phyloP scores from a whole-genome alignment of 2,113 vertebrate genomes.

The Xiphias gladius region DNA sequence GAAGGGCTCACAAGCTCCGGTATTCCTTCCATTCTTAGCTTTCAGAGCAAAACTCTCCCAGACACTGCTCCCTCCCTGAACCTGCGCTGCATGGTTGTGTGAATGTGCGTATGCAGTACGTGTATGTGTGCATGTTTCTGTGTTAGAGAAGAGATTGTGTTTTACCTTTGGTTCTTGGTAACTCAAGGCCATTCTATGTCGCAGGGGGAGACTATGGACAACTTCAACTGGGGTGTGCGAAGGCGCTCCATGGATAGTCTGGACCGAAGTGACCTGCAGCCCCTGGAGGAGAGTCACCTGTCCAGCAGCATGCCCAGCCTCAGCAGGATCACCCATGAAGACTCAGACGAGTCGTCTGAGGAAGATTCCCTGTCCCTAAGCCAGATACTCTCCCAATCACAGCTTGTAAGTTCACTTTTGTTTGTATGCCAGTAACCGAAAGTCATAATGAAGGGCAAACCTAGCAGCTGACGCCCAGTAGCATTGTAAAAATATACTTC shows the following conservation, averaged over 20 bases:
- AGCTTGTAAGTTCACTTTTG: conserved; percentile 85
- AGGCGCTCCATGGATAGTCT: conserved; percentile 94
- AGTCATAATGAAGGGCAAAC: background rate
- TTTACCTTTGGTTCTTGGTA: background rate
- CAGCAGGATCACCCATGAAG: conserved; percentile 87
- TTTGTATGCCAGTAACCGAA: conserved; percentile 10
- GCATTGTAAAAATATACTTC: background rate
- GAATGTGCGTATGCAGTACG: background rate
- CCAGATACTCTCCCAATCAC: conserved; percentile 91
- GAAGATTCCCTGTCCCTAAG: conserved; percentile 93
- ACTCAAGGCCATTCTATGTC: conserved; percentile 59
- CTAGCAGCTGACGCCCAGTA: background rate
- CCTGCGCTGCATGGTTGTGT: conserved; percentile 57
- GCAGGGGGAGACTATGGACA: conserved; percentile 97
- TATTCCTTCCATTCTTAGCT: conserved; percentile 6
- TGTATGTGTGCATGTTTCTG: conserved; percentile 44
- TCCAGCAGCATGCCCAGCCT: conserved; percentile 92
- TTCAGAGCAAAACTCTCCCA: background rate
- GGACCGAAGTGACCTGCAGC: conserved; percentile 91
- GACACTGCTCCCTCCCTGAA: conserved; percentile 15
- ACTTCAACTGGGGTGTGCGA: conserved; percentile 98
- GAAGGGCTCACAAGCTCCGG: background rate
- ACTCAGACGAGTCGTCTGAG: conserved; percentile 95
- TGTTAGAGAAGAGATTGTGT: conserved; percentile 3
- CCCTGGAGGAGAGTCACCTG: conserved; percentile 91